Percentiles rank a stretch among this genome's conserved stretches.
Evolutionary conservation across 92 coral and sea anemone species (phyloP).

Genomic region (Paragorgia papillata): DNA sequence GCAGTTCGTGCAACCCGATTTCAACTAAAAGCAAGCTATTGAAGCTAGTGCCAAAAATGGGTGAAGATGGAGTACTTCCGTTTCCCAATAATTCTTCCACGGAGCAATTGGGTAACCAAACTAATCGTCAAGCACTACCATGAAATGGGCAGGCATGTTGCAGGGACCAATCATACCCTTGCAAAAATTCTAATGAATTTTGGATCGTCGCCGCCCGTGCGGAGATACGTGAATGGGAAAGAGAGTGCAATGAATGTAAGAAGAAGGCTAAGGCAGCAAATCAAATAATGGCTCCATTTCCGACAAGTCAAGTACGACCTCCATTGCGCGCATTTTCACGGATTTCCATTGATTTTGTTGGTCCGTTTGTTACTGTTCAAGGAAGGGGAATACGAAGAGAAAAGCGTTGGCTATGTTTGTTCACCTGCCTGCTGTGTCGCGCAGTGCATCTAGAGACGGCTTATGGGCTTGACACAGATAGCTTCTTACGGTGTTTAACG

Average conservation of each 20-base stretch:
- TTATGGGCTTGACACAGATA: constrained; percentile 19
- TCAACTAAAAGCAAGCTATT: constrained; percentile 28
- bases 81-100: constrained; percentile 60
- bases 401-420: constrained; percentile 23
- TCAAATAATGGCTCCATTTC: constrained; percentile 77
- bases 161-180: constrained; percentile 64
- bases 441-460: constrained; percentile 37
- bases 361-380: constrained; percentile 64
- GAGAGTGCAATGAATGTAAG: constrained; percentile 59
- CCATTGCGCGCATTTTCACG: constrained; percentile 57
- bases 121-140: constrained; percentile 56
- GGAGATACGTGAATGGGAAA: constrained; percentile 66
- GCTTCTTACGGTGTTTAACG: constrained; percentile 5
- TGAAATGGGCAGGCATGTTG: constrained; percentile 50
- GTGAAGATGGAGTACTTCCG: constrained; percentile 57
- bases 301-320: constrained; percentile 41
- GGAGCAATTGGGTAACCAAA: constrained; percentile 54
- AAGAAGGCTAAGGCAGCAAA: constrained; percentile 53
- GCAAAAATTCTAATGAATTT: constrained; percentile 46
- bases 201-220: constrained; percentile 64
- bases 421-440: constrained; percentile 12
- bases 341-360: constrained; percentile 59
- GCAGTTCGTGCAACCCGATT: constrained; percentile 37
- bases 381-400: constrained; percentile 37
- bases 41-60: constrained; percentile 20